Evolutionary conservation across 2,113 vertebrate species (phyloP), one percentile per base, ranked within the genome.

Genomic region (Calonectris borealis): DNA sequence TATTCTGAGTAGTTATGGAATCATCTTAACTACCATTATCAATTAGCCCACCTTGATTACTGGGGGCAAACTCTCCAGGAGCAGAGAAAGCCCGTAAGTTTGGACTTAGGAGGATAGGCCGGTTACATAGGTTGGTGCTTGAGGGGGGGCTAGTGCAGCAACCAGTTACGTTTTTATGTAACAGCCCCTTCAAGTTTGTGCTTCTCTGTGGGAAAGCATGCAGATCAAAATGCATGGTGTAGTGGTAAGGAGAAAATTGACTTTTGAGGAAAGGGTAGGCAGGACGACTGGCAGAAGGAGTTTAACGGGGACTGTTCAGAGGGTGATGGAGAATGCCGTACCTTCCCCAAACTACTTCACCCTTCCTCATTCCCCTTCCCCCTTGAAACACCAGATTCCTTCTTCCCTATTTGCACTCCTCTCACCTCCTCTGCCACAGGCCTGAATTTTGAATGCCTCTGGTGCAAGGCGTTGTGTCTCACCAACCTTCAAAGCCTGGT

Each of bases 241-340:
- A 21, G 46, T 10, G 16, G 11, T 54, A 61, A 69, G 58, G 46
- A 68, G 19, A 65, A 94, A 76, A 72, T 6, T 60, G 11, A 20
- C 20, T 86, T 82, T 31, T 60, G 24, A 16, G 25, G n/a, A 76
- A 36, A 49, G 38, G 5, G 13, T 61, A 46, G 40, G 58, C 64
- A 81, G 26, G 21, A 44, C 1, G 2, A 27, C 36, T 49, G 21
- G 18, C 36, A 36, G 58, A 55, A 88, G 16, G 24, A 61, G 38
- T 52, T 54, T 9, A 20, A 20, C 34, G 27, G 38, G 49, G 24
- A 36, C 42, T 34, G 18, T 62, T 72, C 44, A 16, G 55, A 83
- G 12, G 17, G 11, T 40, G 54, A 46, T 0, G 0, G 19, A 75
- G 61, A 42, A 78, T 34, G 48, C 12, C 0, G 0, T 65, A 49